Base-by-base conservation (phyloP, 2,113 vertebrate species). In the Tricholaema leucomelas region DNA sequence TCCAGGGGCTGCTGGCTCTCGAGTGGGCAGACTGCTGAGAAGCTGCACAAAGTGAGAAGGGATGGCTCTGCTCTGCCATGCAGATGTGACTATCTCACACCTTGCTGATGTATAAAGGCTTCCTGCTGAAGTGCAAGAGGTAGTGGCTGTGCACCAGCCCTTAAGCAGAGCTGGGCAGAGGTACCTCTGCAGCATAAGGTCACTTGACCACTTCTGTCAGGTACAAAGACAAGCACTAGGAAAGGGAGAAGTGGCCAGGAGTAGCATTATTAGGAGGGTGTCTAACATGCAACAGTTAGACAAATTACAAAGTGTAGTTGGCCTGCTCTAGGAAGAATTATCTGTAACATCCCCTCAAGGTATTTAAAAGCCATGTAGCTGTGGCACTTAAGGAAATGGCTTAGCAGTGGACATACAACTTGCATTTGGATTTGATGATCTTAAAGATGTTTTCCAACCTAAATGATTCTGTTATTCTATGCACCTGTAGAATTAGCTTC, bases 31-130 rank as follows among this genome's bases (percentile, higher is more conserved):
- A 38, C 20, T 40, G n/a, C 27, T 84, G 52, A 71, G 28, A 8
- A 8, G 18, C 2, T n/a, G 4, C 58, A 46, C 24, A 38, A 2
- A 2, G 4, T 0, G 2, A 59, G 46, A 71, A 0, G 2, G 28
- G 23, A 52, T 48, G 33, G 28, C 38, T 81, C 36, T 91, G 54
- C 38, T 20, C 36, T 31, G 42, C 1, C 0, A 2, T 16, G 38
- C 0, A 2, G 33, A 56, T 16, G 23, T 31, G 19, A 54, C 28
- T 38, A 8, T 42, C 0, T 1, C 20, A 31, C 2, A 1, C 4
- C 14, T 16, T 48, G 27, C 23, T 58, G 33, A 48, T 17, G 40
- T 33, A 6, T 67, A 25, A 33, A 15, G 19, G 16, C 15, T 67
- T 40, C 36, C 50, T 2, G 6, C 24, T 50, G 54, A 35, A 7